Evolutionary conservation across 2,797 vertebrate species (phyloP).

Genomic region (Semotilus atromaculatus): DNA sequence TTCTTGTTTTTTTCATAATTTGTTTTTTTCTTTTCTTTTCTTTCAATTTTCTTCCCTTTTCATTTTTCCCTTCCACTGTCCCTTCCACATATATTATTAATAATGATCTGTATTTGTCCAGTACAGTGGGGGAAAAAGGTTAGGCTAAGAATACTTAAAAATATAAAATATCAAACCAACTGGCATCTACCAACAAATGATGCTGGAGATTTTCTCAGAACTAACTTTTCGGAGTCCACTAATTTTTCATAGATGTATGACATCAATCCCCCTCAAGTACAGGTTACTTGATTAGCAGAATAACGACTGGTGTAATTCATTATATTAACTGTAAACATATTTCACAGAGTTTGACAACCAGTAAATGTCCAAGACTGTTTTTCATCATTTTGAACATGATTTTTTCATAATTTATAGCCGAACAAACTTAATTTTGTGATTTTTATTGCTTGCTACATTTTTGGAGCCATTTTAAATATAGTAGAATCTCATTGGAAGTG

Average conservation of each 20-base stretch:
- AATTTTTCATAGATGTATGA: neutral
- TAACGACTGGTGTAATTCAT: neutral
- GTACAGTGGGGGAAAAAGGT: neutral
- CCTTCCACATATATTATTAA: neutral
- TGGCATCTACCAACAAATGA: too few relatives aligned
- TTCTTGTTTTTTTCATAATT: neutral
- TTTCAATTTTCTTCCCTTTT: neutral
- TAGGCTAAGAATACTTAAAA: too few relatives aligned
- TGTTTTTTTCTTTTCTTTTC: neutral
- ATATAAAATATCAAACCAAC: too few relatives aligned
- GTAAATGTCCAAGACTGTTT: too few relatives aligned
- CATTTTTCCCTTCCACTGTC: neutral
- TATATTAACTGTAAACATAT: neutral
- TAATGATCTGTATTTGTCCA: neutral
- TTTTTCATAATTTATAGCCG: too few relatives aligned
- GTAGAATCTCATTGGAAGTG: neutral
- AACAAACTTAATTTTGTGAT: too few relatives aligned
- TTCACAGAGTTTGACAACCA: too few relatives aligned
- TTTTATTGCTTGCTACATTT: too few relatives aligned
- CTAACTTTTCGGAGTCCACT: neutral
- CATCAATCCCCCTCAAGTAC: neutral
- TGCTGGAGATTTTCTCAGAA: too few relatives aligned
- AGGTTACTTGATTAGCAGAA: neutral
- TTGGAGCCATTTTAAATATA: too few relatives aligned
- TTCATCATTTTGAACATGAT: neutral